A percentile compares a stretch with the other conserved stretches of the same genome.
Evolutionary conservation across 2,113 vertebrate species (phyloP).

Genomic region (Tachycineta bicolor): DNA sequence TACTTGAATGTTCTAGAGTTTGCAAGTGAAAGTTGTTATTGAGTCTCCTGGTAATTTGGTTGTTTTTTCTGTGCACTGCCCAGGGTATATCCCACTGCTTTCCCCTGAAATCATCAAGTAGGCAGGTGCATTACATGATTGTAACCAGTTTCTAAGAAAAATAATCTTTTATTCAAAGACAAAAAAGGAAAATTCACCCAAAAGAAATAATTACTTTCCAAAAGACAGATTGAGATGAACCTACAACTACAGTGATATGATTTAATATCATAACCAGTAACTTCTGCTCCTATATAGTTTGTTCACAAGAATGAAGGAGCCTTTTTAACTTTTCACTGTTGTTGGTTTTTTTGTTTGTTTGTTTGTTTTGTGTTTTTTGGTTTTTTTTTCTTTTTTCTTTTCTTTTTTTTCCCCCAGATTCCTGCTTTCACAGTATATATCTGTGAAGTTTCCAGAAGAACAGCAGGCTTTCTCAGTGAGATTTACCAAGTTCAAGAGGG

Average conservation of each 20-base stretch:
- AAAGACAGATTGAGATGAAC: not conserved
- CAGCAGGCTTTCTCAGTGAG: not conserved
- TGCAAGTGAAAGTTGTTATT: not conserved
- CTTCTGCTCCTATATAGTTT: not conserved
- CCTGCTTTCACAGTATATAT: not conserved
- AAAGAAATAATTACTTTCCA: not conserved
- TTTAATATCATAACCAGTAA: not conserved
- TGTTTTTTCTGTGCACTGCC: not conserved
- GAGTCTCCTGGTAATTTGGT: not conserved
- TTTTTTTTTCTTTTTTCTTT: too few species aligned
- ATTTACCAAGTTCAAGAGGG: not conserved
- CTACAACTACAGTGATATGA: not conserved
- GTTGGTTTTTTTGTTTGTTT: too few species aligned
- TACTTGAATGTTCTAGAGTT: not conserved
- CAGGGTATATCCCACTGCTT: not conserved
- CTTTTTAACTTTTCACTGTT: not conserved
- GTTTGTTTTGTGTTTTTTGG: too few species aligned
- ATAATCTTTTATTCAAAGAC: not conserved
- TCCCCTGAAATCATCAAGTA: accelerated
- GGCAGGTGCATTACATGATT: not conserved
- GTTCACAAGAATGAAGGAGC: not conserved
- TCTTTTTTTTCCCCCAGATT: not conserved
- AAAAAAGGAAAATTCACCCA: not conserved
- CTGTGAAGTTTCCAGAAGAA: slow-evolving; percentile 7
- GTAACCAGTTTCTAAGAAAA: not conserved